A percentile compares a stretch with the other conserved stretches of the same genome.
phyloP scores from a whole-genome alignment of 2,888 invertebrate genomes.

The Dromius quadrimaculatus region DNA sequence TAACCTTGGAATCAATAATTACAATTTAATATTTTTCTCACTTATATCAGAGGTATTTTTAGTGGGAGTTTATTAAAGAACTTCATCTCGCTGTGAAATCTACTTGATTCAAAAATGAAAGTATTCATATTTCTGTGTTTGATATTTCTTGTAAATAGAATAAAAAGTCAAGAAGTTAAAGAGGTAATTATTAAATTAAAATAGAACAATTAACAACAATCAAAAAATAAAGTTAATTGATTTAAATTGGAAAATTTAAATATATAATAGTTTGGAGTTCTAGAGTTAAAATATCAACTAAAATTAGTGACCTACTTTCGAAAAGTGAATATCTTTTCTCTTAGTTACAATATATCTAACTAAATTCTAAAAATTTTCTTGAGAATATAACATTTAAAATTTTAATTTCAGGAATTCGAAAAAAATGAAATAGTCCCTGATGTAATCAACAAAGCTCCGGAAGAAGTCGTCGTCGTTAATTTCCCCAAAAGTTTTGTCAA shows the following conservation, averaged over 20 bases:
- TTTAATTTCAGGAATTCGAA: slow-evolving; percentile 57
- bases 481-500: slow-evolving; percentile 55
- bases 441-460: slow-evolving; percentile 60
- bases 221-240: not conserved
- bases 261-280: not conserved
- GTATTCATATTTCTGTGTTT: not conserved
- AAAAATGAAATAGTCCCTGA: slow-evolving; percentile 61
- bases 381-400: not conserved
- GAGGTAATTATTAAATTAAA: slow-evolving; percentile 5
- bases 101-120: slow-evolving; percentile 1
- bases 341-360: not conserved
- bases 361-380: not conserved
- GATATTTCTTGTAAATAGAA: not conserved
- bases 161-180: slow-evolving; percentile 6
- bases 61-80: not conserved
- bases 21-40: not conserved
- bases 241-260: not conserved
- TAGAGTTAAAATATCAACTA: not conserved
- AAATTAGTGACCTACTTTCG: not conserved
- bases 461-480: slow-evolving; percentile 53
- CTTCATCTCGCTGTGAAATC: not conserved
- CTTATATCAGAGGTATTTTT: slow-evolving; percentile 7
- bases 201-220: not conserved
- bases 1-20: slow-evolving; percentile 23
- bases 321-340: not conserved